phyloP scores from a whole-genome alignment of 1,140 invertebrate species.

The Monochamus saltuarius region DNA sequence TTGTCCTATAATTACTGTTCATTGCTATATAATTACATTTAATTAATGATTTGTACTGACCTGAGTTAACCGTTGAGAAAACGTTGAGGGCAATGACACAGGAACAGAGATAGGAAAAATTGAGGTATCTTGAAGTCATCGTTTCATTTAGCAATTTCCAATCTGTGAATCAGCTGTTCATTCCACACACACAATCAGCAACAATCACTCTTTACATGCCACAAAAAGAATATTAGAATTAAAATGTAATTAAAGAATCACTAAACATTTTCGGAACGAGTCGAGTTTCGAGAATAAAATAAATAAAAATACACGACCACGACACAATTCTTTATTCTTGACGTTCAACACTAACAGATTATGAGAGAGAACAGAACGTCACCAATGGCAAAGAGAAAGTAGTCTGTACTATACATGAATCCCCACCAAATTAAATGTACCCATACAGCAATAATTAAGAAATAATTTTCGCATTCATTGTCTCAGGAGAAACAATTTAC shows the following conservation, averaged over 20 bases:
- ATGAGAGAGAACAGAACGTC: slow-evolving; percentile 3
- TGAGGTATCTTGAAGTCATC: not conserved
- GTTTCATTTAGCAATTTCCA: not conserved
- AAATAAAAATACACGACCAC: not conserved
- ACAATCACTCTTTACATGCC: no score
- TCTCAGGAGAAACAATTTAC: no score
- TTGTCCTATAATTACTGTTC: no score
- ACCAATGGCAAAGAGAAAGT: slow-evolving; percentile 5
- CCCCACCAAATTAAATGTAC: not conserved
- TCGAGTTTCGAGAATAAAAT: not conserved
- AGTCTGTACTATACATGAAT: not conserved
- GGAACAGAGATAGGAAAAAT: not conserved
- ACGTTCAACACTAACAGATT: not conserved
- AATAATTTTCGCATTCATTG: not conserved
- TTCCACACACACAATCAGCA: not conserved
- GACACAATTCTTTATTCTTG: not conserved
- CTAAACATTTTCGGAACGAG: not conserved
- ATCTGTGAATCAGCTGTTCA: not conserved
- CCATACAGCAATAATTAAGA: not conserved
- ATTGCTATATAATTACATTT: no score
- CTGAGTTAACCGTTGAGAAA: no score
- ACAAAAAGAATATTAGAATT: no score
- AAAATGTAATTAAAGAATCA: no score
- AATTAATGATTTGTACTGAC: no score
- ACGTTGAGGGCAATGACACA: no score